Evolutionary conservation across 2,888 invertebrate genomes (phyloP).

Genomic region (Sphaerophoria taeniata): DNA sequence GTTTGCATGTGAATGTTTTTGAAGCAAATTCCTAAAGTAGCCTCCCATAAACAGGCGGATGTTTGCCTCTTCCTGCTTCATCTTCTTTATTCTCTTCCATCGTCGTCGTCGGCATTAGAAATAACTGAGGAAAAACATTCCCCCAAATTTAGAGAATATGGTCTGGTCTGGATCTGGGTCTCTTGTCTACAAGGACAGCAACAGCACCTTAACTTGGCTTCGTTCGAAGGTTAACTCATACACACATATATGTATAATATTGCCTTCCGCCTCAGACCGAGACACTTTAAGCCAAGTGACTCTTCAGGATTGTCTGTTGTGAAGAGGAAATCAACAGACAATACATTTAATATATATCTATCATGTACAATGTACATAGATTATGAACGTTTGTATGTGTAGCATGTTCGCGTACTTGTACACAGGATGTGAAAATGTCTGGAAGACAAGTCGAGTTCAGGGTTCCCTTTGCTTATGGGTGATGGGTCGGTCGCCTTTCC

Average conservation of each 20-base stretch:
- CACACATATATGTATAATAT: conserved; percentile 24
- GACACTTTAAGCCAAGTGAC: conserved; percentile 63
- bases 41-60: conserved; percentile 14
- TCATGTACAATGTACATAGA: not conserved
- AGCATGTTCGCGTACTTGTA: conserved; percentile 32
- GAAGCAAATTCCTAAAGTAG: conserved; percentile 54
- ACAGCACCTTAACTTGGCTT: conserved; percentile 64
- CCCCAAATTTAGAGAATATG: conserved; percentile 65
- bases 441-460: conserved; percentile 67
- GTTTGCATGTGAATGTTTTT: conserved; percentile 18
- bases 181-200: conserved; percentile 62
- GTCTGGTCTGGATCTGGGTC: conserved; percentile 19
- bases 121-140: conserved; percentile 47
- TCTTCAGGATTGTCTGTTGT: conserved; percentile 65
- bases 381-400: not conserved
- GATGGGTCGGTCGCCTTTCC: conserved; percentile 69
- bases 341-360: conserved; percentile 49
- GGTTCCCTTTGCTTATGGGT: conserved; percentile 56
- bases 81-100: conserved; percentile 26
- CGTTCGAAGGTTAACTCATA: conserved; percentile 55
- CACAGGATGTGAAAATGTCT: conserved; percentile 71
- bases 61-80: conserved; percentile 31
- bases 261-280: conserved; percentile 23
- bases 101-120: conserved; percentile 13
- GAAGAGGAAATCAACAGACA: conserved; percentile 54